Base-by-base conservation (phyloP, 2,113 vertebrate genomes). In the Toxotes chatareus region DNA sequence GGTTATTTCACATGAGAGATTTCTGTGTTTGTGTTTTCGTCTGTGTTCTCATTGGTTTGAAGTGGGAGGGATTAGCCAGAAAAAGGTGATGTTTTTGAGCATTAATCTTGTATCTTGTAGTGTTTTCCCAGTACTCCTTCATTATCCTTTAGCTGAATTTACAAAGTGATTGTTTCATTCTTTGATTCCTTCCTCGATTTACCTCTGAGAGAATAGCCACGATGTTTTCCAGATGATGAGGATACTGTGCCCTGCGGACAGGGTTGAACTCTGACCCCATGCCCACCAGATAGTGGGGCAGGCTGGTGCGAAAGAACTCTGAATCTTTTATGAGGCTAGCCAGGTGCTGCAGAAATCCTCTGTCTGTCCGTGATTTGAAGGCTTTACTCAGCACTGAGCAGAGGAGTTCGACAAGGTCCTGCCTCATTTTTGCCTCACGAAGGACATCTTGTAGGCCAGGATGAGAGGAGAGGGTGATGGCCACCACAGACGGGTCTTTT, bases 321-420 rank as follows among this genome's bases (percentile, higher is more conserved):
- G 98, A 98, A 32, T 97, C 96, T 87, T 96, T 99, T 51, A 99
- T 72, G 65, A 94, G 34, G 17, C 92, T 79, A 12, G 96, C 94
- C 57, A 99, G 87, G 70, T 97, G 95, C 11, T 96, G 95, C 70
- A 97, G 85, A 1, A 93, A 96, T 73, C 93, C 89, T 75, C 96
- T 95, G 36, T 98, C 94, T 67, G 86, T 89, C 56, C 68, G 94
- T 31, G 96, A 96, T 63, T 91, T 89, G 70, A 97, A 97, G 23
- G 95, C 97, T 93, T 95, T 98, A 76, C 51, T 93, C 81, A 99
- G 90, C 68, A 97, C 95, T 80, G 93, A 92, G 82, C 96, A 97
- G 64, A 99, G 42, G 1, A 99, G 94, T 63, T 97, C 94, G 1
- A 98, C 27, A 0, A 97, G 92, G 82, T 42, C 90, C 1, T 85